Evolutionary conservation across 2,113 vertebrate species (phyloP).

Genomic region (Tupaia chinensis): DNA sequence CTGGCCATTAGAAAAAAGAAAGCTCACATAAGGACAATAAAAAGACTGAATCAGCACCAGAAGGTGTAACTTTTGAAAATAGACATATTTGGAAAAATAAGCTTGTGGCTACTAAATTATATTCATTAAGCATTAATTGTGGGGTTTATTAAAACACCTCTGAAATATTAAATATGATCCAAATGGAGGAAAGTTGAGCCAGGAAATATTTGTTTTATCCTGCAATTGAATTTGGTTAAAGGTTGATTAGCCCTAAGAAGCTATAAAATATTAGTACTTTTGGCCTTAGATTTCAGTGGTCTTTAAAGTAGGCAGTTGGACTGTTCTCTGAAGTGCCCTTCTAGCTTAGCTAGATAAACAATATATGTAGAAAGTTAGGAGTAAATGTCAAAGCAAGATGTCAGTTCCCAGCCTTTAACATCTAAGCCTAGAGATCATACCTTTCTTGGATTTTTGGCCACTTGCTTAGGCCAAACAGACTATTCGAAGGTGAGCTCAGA

Average conservation of each 20-base stretch:
- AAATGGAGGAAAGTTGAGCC: neutral
- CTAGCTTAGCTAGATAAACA: neutral
- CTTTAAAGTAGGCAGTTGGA: neutral
- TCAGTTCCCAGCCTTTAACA: neutral
- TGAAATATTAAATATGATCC: neutral
- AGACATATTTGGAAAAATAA: neutral
- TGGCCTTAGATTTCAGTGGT: neutral
- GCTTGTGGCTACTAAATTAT: neutral
- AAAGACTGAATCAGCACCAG: neutral
- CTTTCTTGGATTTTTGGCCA: neutral
- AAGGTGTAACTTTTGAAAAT: neutral
- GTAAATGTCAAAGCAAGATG: constrained; percentile 30
- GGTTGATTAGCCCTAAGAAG: neutral
- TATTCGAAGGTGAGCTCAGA: neutral
- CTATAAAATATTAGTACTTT: neutral
- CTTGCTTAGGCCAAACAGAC: neutral
- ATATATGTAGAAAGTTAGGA: neutral
- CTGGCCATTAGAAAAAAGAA: neutral
- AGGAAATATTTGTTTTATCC: neutral
- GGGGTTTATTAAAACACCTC: neutral
- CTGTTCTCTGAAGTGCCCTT: neutral
- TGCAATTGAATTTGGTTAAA: constrained; percentile 30
- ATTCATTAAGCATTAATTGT: neutral
- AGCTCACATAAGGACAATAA: neutral
- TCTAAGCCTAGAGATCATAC: neutral